Base-by-base conservation (phyloP, 35 echinoderm and acorn worm species). In the Ptychodera flava region DNA sequence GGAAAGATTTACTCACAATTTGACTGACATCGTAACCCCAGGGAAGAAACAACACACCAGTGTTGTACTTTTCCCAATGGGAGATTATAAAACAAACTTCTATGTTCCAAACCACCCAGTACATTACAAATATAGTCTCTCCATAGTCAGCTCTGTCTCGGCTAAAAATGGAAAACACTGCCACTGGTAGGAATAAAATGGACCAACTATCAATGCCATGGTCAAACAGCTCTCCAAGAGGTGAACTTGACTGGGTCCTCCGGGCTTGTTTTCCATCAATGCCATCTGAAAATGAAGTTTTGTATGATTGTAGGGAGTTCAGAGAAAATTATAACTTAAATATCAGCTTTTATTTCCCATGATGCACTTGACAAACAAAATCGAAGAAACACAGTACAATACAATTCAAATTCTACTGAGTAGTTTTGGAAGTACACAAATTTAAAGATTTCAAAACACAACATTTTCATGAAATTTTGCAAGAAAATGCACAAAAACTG, bases 1-100 rank as follows among this genome's bases (percentile, higher is more conserved):
- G n/a, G 1, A 29, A 30, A 33, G 16, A 31, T 12, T 0, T 16
- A 91, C 94, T 89, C 84, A 99, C 96, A 81, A 99, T 45, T 31
- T 99, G 92, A 76, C 89, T 91, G 34, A 99, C 81, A 88, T 99
- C 96, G 84, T 94, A 99, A n/a, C 90, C 91, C 96, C 96, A 99
- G 0, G 96, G 96, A 15, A 99, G 80, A 79, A 92, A 99, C 28
- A 99, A 33, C 1, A 94, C 80, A 16, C 90, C 93, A 6, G 96
- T 99, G 15, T 92, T 81, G 52, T 94, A 99, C 35, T 94, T 99
- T 79, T 94, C 93, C 96, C 96, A 99, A 37, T 99, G 96, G 0
- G 93, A 94, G 0, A 94, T 79, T 29, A 88, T 82, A 78, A 99
- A 99, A 14, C 75, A 77, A 0, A 84, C 88, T 1, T 88, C 36